These are phyloP conservation scores for Oncorhynchus mykiss DNA, from an alignment of 2,113 vertebrate genomes.

Conservation along the genomic window DNA sequence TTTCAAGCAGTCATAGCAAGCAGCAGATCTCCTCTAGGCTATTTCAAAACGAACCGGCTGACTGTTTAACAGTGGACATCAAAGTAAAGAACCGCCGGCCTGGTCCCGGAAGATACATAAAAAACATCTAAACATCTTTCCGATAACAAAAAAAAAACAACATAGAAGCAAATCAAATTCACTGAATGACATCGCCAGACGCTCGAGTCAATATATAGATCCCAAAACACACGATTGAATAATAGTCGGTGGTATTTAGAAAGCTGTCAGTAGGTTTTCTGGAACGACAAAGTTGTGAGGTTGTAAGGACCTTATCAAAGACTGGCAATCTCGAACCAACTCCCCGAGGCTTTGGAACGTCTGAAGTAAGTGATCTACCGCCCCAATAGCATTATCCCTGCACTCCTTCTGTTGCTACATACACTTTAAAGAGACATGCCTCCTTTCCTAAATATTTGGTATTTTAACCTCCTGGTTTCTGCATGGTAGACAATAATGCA, in stretches of 20 bases:
- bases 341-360: conserved; percentile 82
- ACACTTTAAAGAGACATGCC: conserved; percentile 75
- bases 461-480: conserved; percentile 29
- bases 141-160: neutral
- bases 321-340: conserved; percentile 81
- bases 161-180: rapidly evolving
- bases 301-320: conserved; percentile 97
- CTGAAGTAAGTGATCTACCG: conserved; percentile 83
- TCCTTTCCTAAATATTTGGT: conserved; percentile 30
- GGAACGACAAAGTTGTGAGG: conserved; percentile 49
- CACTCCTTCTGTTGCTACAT: conserved; percentile 73
- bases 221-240: neutral
- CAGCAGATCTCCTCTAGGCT: conserved; percentile 79
- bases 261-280: neutral
- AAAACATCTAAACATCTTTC: conserved; percentile 42
- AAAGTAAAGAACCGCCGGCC: conserved; percentile 83
- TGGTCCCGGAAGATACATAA: conserved; percentile 87
- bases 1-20: conserved; percentile 72
- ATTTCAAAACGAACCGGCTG: conserved; percentile 81
- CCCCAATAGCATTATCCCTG: conserved; percentile 77
- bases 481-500: neutral
- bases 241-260: neutral
- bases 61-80: conserved; percentile 88
- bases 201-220: rapidly evolving
- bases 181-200: rapidly evolving